A percentile compares a stretch with the other conserved stretches of the same genome.
Evolutionary conservation across 2,797 vertebrate genomes (phyloP).

Genomic region (Myiotriccus ornatus): DNA sequence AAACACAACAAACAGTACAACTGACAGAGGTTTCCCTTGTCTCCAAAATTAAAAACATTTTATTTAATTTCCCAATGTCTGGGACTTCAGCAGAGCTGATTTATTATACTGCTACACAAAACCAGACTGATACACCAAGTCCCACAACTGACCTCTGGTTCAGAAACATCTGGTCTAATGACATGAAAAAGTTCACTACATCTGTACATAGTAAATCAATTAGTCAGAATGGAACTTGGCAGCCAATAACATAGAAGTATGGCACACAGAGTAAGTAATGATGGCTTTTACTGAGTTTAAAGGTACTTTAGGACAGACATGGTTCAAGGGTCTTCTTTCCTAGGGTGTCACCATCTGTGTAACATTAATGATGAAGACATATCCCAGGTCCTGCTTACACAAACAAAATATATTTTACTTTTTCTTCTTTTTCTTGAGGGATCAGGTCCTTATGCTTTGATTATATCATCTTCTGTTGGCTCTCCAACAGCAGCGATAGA

Average conservation of each 20-base stretch:
- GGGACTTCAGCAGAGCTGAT: background rate
- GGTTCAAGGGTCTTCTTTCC: conserved; percentile 29
- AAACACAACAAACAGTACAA: background rate
- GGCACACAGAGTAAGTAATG: background rate
- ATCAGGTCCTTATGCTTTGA: background rate
- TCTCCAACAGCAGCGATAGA: background rate
- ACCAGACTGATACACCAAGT: background rate
- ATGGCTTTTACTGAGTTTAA: conserved; percentile 18
- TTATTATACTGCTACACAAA: background rate
- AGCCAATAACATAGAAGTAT: background rate
- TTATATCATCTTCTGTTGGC: background rate
- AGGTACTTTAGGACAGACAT: background rate
- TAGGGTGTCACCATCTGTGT: background rate
- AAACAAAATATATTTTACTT: background rate
- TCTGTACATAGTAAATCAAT: conserved; percentile 30
- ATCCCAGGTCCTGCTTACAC: background rate
- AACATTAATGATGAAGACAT: background rate
- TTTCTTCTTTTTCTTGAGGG: background rate
- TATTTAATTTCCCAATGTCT: background rate
- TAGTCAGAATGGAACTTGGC: background rate
- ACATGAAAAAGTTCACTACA: background rate
- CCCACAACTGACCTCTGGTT: conserved; percentile 5
- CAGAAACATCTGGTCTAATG: conserved; percentile 18
- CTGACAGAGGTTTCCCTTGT: background rate
- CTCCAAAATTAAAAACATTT: background rate